Conservation (phyloP, 1,140 invertebrate species). For the Chelonus insularis region DNA sequence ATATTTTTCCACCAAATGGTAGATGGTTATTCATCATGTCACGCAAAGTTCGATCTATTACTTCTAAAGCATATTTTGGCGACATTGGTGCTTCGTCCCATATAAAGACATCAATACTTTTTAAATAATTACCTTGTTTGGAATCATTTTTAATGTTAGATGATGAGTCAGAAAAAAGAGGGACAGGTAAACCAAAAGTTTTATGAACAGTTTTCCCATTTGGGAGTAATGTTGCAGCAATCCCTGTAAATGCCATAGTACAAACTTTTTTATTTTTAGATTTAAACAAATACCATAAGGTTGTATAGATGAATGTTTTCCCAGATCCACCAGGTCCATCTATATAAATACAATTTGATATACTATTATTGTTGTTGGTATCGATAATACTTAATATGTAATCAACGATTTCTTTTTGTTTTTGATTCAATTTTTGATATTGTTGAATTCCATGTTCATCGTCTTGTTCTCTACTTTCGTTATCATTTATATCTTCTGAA, state of each 20-base stretch:
- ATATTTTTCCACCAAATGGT: slow-evolving; percentile 32
- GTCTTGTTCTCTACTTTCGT: background rate
- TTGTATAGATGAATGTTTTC: background rate
- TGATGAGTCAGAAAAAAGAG: background rate
- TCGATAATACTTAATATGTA: background rate
- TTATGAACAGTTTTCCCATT: background rate
- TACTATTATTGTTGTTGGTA: too few relatives aligned
- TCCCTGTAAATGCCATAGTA: background rate
- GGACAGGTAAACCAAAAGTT: background rate
- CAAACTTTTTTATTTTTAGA: background rate
- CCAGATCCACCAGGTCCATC: background rate
- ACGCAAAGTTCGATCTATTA: slow-evolving; percentile 30
- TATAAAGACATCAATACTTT: background rate
- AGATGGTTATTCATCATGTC: slow-evolving; percentile 29
- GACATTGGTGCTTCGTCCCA: slow-evolving; percentile 37
- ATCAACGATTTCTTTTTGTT: background rate
- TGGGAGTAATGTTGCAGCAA: background rate
- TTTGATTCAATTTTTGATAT: background rate
- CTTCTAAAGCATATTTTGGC: slow-evolving; percentile 20
- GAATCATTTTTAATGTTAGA: background rate
- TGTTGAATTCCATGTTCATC: background rate
- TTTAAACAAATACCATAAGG: background rate
- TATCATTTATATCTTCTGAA: background rate
- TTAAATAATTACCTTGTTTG: background rate
- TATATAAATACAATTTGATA: background rate